phyloP scores from a whole-genome alignment of 2,888 invertebrate genomes.

The Camptogramma bilineatum region DNA sequence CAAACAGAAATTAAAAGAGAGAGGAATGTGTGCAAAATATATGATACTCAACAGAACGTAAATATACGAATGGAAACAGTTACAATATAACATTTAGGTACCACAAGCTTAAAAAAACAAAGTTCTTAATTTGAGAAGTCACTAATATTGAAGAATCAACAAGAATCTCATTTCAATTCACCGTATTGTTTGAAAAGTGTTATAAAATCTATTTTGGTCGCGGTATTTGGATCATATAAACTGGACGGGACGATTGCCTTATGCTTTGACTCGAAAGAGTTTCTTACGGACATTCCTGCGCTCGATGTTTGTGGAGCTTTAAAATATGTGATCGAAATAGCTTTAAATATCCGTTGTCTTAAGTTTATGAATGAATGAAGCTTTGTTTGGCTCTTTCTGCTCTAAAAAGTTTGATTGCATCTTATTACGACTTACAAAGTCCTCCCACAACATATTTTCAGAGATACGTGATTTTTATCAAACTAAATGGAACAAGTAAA shows the following conservation, averaged over 20 bases:
- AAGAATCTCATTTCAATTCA: background rate
- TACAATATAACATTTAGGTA: background rate
- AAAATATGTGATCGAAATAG: slow-evolving; percentile 32
- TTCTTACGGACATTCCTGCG: slow-evolving; percentile 36
- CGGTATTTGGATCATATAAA: slow-evolving; percentile 63
- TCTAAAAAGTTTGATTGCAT: background rate
- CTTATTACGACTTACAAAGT: background rate
- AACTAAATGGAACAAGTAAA: no score
- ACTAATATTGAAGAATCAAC: background rate
- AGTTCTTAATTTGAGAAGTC: background rate
- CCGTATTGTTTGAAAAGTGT: slow-evolving; percentile 42
- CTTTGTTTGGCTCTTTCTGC: slow-evolving; percentile 5
- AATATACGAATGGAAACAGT: background rate
- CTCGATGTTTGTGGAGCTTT: slow-evolving; percentile 26
- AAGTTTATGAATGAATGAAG: slow-evolving; percentile 20
- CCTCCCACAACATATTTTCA: no score
- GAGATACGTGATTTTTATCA: no score
- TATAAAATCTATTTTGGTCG: slow-evolving; percentile 52
- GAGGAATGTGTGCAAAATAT: background rate
- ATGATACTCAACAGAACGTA: background rate
- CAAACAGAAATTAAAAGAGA: no score
- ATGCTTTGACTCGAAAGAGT: slow-evolving; percentile 44
- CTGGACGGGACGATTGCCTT: slow-evolving; percentile 49
- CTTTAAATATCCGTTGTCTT: slow-evolving; percentile 22
- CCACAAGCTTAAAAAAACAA: background rate